Conservation (phyloP, 1,140 invertebrate genomes). For the Apis florea region DNA sequence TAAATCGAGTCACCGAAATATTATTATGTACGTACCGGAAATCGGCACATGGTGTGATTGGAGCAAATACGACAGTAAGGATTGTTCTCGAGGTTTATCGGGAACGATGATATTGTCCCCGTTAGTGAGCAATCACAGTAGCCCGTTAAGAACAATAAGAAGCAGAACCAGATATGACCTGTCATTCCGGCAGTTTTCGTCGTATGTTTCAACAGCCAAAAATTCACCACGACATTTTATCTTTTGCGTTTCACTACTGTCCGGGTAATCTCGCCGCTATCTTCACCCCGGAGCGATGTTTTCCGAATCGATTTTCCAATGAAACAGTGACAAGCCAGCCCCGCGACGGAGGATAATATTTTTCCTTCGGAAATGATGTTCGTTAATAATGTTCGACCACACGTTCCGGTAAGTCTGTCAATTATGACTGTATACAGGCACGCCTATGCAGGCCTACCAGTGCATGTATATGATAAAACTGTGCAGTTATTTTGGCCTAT, state of each 20-base stretch:
- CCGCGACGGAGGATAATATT: conserved; percentile 17
- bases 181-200: conserved; percentile 27
- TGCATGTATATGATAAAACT: background rate
- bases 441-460: background rate
- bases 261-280: conserved; percentile 30
- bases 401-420: background rate
- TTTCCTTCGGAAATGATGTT: background rate
- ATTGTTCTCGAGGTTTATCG: conserved; percentile 1
- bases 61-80: conserved; percentile 66
- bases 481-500: background rate
- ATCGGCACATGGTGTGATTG: conserved; percentile 67
- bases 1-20: background rate
- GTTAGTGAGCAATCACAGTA: conserved; percentile 25
- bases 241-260: conserved; percentile 51
- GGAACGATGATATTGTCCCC: conserved; percentile 1
- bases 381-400: conserved; percentile 9
- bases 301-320: conserved; percentile 42
- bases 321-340: conserved; percentile 13
- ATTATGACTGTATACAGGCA: background rate
- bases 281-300: conserved; percentile 32
- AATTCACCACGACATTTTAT: conserved; percentile 48
- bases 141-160: conserved; percentile 50
- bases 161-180: conserved; percentile 40
- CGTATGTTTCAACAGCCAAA: conserved; percentile 29
- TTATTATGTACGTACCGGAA: conserved; percentile 59